Percentiles rank a stretch among this genome's conserved stretches.
Conservation (phyloP, 1,140 invertebrate species). For the Drosophila nigromelanica region DNA sequence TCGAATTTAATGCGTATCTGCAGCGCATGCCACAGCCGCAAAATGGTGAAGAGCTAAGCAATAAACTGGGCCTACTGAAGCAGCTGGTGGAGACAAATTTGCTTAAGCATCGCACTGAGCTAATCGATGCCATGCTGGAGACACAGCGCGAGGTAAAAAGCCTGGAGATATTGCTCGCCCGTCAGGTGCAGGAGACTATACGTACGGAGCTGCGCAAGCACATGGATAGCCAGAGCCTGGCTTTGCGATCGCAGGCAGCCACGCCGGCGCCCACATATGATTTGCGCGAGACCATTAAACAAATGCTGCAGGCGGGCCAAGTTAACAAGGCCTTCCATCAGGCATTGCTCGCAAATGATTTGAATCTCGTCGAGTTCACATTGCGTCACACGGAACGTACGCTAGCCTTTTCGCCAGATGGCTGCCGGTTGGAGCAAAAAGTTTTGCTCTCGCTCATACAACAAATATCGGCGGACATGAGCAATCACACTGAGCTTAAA, state of each 20-base stretch:
- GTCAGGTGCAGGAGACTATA: slow-evolving; percentile 77
- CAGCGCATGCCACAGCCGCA: slow-evolving; percentile 78
- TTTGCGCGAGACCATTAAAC: slow-evolving; percentile 89
- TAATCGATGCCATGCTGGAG: slow-evolving; percentile 73
- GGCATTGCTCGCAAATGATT: slow-evolving; percentile 93
- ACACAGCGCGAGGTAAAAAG: slow-evolving; percentile 79
- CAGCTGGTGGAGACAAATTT: slow-evolving; percentile 72
- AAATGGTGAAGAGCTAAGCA: slow-evolving; percentile 68
- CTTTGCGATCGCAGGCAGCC: slow-evolving; percentile 88
- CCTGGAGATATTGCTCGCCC: slow-evolving; percentile 71
- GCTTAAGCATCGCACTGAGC: slow-evolving; percentile 66
- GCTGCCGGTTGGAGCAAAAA: slow-evolving; percentile 91
- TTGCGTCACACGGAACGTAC: slow-evolving; percentile 92
- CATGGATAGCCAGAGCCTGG: slow-evolving; percentile 86
- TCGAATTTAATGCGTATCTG: slow-evolving; percentile 84
- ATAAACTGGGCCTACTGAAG: slow-evolving; percentile 63
- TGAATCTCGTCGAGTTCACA: slow-evolving; percentile 92
- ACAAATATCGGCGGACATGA: slow-evolving; percentile 94
- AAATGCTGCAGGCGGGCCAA: slow-evolving; percentile 89
- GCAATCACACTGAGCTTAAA: slow-evolving; percentile 93
- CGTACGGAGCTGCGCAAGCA: slow-evolving; percentile 84
- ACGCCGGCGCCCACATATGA: slow-evolving; percentile 88
- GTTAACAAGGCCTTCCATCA: slow-evolving; percentile 94
- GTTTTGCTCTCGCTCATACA: slow-evolving; percentile 96
- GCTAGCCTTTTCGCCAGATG: slow-evolving; percentile 88